phyloP scores from a whole-genome alignment of 2,888 invertebrate species.

The Scaptomyza cyrtandrae region DNA sequence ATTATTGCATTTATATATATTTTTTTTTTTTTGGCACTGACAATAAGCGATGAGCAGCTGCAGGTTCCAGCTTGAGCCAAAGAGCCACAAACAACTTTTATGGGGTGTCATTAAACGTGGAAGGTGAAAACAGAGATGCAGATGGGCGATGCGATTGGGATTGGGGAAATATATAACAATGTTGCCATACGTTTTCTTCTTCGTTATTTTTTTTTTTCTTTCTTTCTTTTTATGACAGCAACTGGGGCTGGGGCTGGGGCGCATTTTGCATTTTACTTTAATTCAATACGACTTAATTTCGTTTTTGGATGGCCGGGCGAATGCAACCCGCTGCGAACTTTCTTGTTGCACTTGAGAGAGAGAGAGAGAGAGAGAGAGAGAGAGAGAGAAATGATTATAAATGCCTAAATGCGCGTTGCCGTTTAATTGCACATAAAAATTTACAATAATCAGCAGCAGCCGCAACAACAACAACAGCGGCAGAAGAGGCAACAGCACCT shows the following conservation, averaged over 20 bases:
- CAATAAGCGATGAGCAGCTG: slow-evolving; percentile 67
- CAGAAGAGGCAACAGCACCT: slow-evolving; percentile 24
- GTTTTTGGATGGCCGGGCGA: slow-evolving; percentile 23
- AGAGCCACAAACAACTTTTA: slow-evolving; percentile 69
- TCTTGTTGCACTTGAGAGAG: not conserved
- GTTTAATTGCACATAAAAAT: slow-evolving; percentile 79
- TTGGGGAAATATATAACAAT: slow-evolving; percentile 42
- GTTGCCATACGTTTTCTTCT: slow-evolving; percentile 51
- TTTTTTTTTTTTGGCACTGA: slow-evolving; percentile 41
- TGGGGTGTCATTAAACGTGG: slow-evolving; percentile 53
- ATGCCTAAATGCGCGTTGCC: slow-evolving; percentile 77
- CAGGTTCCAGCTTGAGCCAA: slow-evolving; percentile 19
- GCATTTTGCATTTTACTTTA: slow-evolving; percentile 77
- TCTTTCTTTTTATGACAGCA: slow-evolving; percentile 50
- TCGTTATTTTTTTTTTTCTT: not conserved
- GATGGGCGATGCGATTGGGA: not conserved
- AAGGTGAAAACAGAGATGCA: slow-evolving; percentile 4
- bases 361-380: not conserved
- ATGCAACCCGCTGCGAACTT: slow-evolving; percentile 42
- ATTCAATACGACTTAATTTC: slow-evolving; percentile 76
- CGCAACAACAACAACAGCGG: slow-evolving; percentile 38
- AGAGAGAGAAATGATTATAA: slow-evolving; percentile 67
- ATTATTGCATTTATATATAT: not conserved
- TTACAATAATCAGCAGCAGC: slow-evolving; percentile 68
- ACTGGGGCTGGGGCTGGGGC: slow-evolving; percentile 41